Percentiles rank a stretch among this genome's conserved stretches.
Evolutionary conservation across 2,113 vertebrate species (phyloP).

Genomic region (Nesoenas mayeri): DNA sequence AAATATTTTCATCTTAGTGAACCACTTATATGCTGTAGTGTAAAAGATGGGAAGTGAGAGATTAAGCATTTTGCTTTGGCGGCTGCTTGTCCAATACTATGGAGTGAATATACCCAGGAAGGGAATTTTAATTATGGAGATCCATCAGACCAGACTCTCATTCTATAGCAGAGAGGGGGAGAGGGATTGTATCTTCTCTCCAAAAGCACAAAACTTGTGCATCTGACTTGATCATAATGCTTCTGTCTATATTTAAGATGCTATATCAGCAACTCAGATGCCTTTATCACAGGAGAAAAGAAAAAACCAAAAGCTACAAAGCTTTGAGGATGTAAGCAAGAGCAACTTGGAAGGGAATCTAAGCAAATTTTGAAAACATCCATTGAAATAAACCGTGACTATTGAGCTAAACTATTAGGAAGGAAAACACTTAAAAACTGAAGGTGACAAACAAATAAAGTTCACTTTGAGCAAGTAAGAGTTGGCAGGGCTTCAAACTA

Average conservation of each 20-base stretch:
- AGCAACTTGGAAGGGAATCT: conserved; percentile 43
- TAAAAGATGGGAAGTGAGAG: not conserved
- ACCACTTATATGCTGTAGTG: not conserved
- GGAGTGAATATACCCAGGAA: not conserved
- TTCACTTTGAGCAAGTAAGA: conserved; percentile 31
- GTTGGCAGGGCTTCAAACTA: conserved; percentile 59
- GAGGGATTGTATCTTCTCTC: not conserved
- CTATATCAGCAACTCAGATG: conserved; percentile 42
- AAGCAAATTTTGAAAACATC: conserved; percentile 52
- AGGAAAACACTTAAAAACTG: conserved; percentile 40
- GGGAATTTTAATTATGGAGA: conserved; percentile 27
- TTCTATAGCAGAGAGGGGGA: not conserved
- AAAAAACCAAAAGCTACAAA: conserved; percentile 25
- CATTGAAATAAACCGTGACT: conserved; percentile 30
- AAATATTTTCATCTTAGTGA: not conserved
- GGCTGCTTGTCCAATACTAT: not conserved
- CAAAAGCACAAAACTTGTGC: not conserved
- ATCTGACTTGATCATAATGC: conserved; percentile 6
- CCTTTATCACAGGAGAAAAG: conserved; percentile 11
- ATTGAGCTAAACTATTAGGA: conserved; percentile 32
- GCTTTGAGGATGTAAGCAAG: conserved; percentile 35
- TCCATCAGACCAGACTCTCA: not conserved
- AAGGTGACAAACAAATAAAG: conserved; percentile 40
- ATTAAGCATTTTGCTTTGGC: not conserved
- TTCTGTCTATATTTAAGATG: conserved; percentile 31